phyloP scores from a whole-genome alignment of 2,888 invertebrate species.

The Scaptomyza tumidula region DNA sequence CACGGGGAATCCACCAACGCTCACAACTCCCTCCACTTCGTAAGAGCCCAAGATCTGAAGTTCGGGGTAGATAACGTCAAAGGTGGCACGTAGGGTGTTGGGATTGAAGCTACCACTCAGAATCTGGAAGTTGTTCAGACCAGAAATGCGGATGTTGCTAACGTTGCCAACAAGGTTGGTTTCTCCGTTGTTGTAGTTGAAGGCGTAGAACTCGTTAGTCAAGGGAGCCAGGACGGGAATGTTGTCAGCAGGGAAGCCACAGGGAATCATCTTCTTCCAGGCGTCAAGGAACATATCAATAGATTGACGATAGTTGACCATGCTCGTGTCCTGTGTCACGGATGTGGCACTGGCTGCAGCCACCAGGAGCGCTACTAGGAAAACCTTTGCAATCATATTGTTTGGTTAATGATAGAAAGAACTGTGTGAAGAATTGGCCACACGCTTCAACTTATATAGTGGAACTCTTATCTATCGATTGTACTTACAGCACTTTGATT shows the following conservation, averaged over 20 bases:
- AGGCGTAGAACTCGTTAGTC: slow-evolving; percentile 26
- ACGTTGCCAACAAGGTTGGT: slow-evolving; percentile 59
- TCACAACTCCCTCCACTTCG: slow-evolving; percentile 46
- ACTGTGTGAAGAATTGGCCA: slow-evolving; percentile 5
- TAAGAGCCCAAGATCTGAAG: slow-evolving; percentile 63
- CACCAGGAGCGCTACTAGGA: slow-evolving; percentile 48
- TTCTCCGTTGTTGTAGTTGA: slow-evolving; percentile 29
- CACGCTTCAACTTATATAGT: slow-evolving; percentile 25
- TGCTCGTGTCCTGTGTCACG: slow-evolving; percentile 15
- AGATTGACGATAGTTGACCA: slow-evolving; percentile 52
- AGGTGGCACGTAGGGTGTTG: slow-evolving; percentile 48
- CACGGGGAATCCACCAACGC: slow-evolving; percentile 44
- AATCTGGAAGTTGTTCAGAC: slow-evolving; percentile 60
- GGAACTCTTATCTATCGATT: slow-evolving; percentile 18
- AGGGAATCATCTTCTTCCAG: slow-evolving; percentile 69
- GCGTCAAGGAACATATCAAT: slow-evolving; percentile 48
- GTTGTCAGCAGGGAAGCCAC: slow-evolving; percentile 60
- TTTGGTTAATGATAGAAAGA: slow-evolving; percentile 8
- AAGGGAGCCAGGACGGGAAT: slow-evolving; percentile 71
- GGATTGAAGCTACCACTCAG: slow-evolving; percentile 54
- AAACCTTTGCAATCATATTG: slow-evolving; percentile 52
- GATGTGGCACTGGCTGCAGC: slow-evolving; percentile 23
- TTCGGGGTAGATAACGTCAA: slow-evolving; percentile 62
- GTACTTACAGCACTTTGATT: slow-evolving; percentile 7
- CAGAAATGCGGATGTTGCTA: slow-evolving; percentile 65